Evolutionary conservation across 2,888 invertebrate species (phyloP).

Genomic region (Petrolisthes cinctipes): DNA sequence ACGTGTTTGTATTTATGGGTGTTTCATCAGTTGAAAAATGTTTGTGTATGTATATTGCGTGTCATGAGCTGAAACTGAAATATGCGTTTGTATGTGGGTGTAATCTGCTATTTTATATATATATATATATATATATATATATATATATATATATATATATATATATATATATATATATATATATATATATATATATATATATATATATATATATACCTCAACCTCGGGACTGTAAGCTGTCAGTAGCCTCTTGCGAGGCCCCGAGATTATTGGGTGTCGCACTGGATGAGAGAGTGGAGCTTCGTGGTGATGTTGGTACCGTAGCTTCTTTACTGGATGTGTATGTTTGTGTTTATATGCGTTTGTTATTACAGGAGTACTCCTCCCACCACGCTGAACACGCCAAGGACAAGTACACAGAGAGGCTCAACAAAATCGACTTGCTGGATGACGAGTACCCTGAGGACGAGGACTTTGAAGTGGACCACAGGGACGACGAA

Average conservation of each 20-base stretch:
- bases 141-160: background rate
- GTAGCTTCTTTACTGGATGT: background rate
- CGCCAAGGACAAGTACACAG: constrained; percentile 24
- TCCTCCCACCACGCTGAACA: background rate
- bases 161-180: background rate
- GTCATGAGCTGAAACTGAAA: too few relatives aligned
- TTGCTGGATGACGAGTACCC: constrained; percentile 41
- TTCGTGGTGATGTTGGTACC: background rate
- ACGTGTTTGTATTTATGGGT: too few relatives aligned
- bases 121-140: background rate
- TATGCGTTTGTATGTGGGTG: too few relatives aligned
- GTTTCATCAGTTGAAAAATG: too few relatives aligned
- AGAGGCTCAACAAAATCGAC: constrained; percentile 35
- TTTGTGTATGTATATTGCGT: background rate
- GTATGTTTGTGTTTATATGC: background rate
- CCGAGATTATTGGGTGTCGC: too few relatives aligned
- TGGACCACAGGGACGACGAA: constrained; percentile 14
- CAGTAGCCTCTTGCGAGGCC: too few relatives aligned
- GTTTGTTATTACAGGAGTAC: constrained; percentile 5
- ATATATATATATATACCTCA: background rate
- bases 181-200: background rate
- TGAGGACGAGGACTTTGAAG: constrained; percentile 32
- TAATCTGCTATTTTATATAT: background rate
- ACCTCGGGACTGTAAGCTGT: too few relatives aligned
- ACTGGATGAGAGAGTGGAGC: background rate